Base-by-base conservation (phyloP, 2,797 vertebrate genomes). In the Pogonophryne albipinna region DNA sequence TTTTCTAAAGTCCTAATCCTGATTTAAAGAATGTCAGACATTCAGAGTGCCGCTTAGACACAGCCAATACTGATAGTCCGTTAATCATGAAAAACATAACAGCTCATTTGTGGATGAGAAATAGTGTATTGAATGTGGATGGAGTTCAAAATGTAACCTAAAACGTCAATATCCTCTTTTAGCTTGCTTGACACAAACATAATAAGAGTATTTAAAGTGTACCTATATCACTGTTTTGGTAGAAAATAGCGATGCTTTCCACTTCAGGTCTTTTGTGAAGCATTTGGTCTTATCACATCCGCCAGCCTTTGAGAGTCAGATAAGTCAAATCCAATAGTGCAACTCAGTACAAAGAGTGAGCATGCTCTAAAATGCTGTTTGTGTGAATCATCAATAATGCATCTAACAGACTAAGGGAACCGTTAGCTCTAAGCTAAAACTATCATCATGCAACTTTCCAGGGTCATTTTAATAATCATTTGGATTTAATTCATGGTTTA, bases 1-100 rank as follows among this genome's bases (percentile, higher is more conserved):
- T 74, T 76, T 82, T 27, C 50, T 17, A 50, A 67, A 64, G 78
- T 27, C 52, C 34, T 10, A 27, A 50, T 71, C 17, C 46, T 10
- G 16, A 65, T 16, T 52, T 38, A 38, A 38, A 38, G 34, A 9
- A 6, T 38, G 34, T 38, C 34, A 2, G 34, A 38, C 11, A 16
- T 57, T 15, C 11, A 66, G 34, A 46, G 13, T 71, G 52, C 8
- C 56, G 44, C 16, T 27, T 12, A 42, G 1, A 34, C 19, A 57
- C 23, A 11, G 11, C 49, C 46, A 57, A 16, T 38, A 58, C 13
- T 15, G 49, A 47, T 61, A 45, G 3, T 50, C 3, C 23, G 62
- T 68, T 50, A 66, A 66, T 76, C 14, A 34, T 66, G 81, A 41
- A 6, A 53, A 65, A 64, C 15, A 51, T 13, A 3, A 19, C 11